Percentiles rank a stretch among this genome's conserved stretches.
Evolutionary conservation across 37 sponge, comb jelly and placozoan species (phyloP).

Genomic region (Ianthella basta): DNA sequence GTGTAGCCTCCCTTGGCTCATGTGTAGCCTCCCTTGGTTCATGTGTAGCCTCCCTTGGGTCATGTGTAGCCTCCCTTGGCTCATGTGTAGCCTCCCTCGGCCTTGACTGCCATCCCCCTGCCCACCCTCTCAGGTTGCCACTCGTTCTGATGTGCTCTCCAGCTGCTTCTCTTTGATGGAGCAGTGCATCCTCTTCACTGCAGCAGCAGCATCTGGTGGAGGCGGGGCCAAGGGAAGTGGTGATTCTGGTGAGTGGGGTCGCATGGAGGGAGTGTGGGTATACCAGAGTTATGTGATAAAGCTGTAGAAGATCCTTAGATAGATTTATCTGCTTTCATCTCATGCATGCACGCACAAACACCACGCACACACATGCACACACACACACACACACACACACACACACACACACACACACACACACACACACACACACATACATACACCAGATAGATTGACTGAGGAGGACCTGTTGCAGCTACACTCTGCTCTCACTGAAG

Average conservation of each 20-base stretch:
- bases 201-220: conserved; percentile 5
- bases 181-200: conserved; percentile 30
- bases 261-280: not conserved
- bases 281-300: not conserved
- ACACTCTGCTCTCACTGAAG: conserved; percentile 65
- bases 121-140: not conserved
- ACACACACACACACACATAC: not conserved
- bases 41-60: too few relatives aligned
- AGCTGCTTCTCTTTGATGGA: conserved; percentile 63
- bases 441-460: not conserved
- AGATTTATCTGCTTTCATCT: not conserved
- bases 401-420: conserved; percentile 18
- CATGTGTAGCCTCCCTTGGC: too few relatives aligned
- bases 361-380: conserved; percentile 7
- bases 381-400: conserved; percentile 39
- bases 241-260: not conserved
- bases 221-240: too few relatives aligned
- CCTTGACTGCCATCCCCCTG: too few relatives aligned
- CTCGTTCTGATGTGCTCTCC: conserved; percentile 41
- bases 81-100: too few relatives aligned
- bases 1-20: too few relatives aligned
- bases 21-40: too few relatives aligned
- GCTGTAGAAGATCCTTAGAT: too few relatives aligned
- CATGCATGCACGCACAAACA: conserved; percentile 27
- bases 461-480: conserved; percentile 59